Evolutionary conservation across 2,113 vertebrate genomes (phyloP).

Genomic region (Chrysochloris asiatica): DNA sequence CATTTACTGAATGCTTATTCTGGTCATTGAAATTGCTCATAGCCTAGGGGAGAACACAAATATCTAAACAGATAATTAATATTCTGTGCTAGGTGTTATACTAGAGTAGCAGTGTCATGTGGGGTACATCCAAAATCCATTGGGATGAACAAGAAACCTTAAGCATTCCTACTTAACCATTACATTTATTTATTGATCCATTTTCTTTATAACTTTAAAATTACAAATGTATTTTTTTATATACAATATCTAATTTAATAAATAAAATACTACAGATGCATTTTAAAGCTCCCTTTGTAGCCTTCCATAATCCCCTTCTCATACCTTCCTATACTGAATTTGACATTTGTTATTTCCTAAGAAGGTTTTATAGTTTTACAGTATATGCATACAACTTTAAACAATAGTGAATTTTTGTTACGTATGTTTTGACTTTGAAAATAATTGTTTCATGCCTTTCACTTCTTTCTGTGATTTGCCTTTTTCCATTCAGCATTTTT

Average conservation of each 20-base stretch:
- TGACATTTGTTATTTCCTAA: not conserved
- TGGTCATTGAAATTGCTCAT: slow-evolving; percentile 25
- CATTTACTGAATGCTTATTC: slow-evolving; percentile 40
- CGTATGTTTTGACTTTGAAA: slow-evolving; percentile 16
- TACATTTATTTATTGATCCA: not conserved
- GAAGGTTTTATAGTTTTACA: not conserved
- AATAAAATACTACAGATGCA: slow-evolving; percentile 1
- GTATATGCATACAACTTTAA: not conserved
- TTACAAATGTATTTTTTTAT: not conserved
- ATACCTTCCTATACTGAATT: not conserved
- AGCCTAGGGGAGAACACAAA: not conserved
- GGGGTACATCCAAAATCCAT: not conserved
- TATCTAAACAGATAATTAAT: slow-evolving; percentile 4
- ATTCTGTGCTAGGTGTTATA: not conserved
- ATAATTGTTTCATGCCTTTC: slow-evolving; percentile 32
- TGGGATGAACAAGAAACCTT: not conserved
- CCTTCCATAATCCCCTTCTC: slow-evolving; percentile 10
- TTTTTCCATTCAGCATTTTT: not conserved
- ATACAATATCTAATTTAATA: slow-evolving; percentile 46
- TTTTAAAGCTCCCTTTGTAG: not conserved
- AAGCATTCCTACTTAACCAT: not conserved
- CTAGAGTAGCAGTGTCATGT: not conserved
- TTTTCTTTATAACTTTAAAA: slow-evolving; percentile 25
- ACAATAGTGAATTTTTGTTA: not conserved
- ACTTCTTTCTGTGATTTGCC: slow-evolving; percentile 22